These are phyloP conservation scores for Noctilio leporinus DNA, from an alignment of 2,113 vertebrate genomes.

Conservation along the genomic window DNA sequence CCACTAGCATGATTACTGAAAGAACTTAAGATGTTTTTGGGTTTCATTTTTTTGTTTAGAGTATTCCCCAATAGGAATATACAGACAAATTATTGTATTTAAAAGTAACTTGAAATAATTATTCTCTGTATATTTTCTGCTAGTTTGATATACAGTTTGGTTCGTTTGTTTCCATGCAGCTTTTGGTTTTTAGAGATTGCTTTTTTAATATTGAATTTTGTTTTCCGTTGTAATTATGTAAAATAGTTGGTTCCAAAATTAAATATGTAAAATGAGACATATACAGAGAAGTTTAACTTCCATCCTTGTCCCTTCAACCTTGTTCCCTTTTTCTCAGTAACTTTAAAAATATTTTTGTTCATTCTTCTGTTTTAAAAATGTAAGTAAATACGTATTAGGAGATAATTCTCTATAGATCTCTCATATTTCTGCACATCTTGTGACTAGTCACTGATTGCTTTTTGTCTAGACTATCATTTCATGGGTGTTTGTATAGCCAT, in stretches of 20 bases:
- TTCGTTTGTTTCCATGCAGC: neutral
- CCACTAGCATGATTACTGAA: neutral
- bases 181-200: slow-evolving; percentile 4
- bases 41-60: slow-evolving; percentile 21
- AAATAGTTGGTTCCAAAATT: slow-evolving; percentile 1
- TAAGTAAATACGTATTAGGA: neutral
- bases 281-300: slow-evolving; percentile 22
- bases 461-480: neutral
- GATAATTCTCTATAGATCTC: neutral
- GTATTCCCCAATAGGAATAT: neutral
- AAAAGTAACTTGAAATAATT: slow-evolving; percentile 54
- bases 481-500: neutral
- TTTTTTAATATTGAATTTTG: slow-evolving; percentile 33
- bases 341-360: slow-evolving; percentile 8
- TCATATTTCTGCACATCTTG: neutral
- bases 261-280: neutral
- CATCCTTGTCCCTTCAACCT: neutral
- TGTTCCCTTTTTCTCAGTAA: neutral
- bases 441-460: neutral
- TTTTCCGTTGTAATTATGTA: neutral
- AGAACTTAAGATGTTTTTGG: slow-evolving; percentile 2
- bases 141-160: slow-evolving; percentile 11
- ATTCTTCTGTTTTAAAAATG: neutral
- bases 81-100: slow-evolving; percentile 36
- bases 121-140: slow-evolving; percentile 9